phyloP scores from a whole-genome alignment of 2,888 invertebrate species.

The Deilephila elpenor region DNA sequence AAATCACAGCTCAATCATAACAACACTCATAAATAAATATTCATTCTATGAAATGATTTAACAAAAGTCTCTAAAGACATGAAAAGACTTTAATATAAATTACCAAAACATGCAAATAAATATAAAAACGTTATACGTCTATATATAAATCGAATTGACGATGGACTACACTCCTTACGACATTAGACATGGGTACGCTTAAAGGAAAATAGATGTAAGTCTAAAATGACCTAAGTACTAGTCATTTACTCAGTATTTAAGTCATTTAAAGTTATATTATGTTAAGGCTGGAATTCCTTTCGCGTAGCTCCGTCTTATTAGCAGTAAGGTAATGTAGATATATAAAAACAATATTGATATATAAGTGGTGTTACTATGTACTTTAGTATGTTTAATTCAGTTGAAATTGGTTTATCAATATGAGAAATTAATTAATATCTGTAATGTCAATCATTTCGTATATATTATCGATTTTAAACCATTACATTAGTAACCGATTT shows the following conservation, averaged over 20 bases:
- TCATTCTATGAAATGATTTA: neutral
- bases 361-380: neutral
- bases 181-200: too few relatives aligned
- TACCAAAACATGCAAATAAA: neutral
- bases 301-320: too few relatives aligned
- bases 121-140: neutral
- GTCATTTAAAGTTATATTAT: too few relatives aligned
- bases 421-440: too few relatives aligned
- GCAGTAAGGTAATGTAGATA: neutral
- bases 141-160: slow-evolving; percentile 12
- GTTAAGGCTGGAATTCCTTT: too few relatives aligned
- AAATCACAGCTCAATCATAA: neutral
- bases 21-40: neutral
- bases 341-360: neutral
- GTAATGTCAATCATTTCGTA: too few relatives aligned
- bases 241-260: too few relatives aligned
- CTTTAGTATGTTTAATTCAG: neutral
- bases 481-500: too few relatives aligned
- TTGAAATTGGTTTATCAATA: too few relatives aligned
- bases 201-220: too few relatives aligned
- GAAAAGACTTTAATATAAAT: neutral
- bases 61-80: neutral
- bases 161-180: neutral
- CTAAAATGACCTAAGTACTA: too few relatives aligned
- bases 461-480: too few relatives aligned